A percentile compares a stretch with the other conserved stretches of the same genome.
These are phyloP conservation scores for Sorex fumeus DNA, from an alignment of 2,113 vertebrate species.

Conservation along the genomic window DNA sequence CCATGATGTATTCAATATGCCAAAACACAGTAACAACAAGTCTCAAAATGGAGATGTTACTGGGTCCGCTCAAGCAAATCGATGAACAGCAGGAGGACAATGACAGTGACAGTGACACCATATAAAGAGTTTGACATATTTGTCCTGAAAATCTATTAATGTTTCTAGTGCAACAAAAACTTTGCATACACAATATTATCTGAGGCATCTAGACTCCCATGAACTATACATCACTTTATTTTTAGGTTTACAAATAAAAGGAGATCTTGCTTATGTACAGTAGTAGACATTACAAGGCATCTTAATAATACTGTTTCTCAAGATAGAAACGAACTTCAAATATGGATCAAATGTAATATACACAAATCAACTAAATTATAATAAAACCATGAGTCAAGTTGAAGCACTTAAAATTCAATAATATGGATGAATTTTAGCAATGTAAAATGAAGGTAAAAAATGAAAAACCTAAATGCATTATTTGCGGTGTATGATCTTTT, in stretches of 20 bases:
- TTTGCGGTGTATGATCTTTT: background rate
- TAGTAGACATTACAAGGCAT: background rate
- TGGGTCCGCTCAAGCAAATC: no score
- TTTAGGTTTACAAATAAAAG: background rate
- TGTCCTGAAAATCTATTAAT: background rate
- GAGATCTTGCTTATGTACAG: background rate
- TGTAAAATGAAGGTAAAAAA: background rate
- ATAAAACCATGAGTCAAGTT: background rate
- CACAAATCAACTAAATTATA: background rate
- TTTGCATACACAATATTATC: background rate
- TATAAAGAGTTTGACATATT: background rate
- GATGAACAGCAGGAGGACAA: no score
- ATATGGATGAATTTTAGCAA: background rate
- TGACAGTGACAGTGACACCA: background rate
- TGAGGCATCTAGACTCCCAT: background rate
- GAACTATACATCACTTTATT: background rate
- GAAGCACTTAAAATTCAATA: slow-evolving; percentile 7
- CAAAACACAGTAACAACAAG: no score
- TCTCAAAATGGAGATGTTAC: no score
- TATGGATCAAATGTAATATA: background rate
- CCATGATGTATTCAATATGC: no score
- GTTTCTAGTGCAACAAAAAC: background rate
- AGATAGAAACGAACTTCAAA: slow-evolving; percentile 28
- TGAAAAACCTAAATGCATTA: background rate
- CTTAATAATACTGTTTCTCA: background rate